Evolutionary conservation across 2,113 vertebrate species (phyloP), one percentile per base, ranked within the genome.

Genomic region (Oreocharis arfaki): DNA sequence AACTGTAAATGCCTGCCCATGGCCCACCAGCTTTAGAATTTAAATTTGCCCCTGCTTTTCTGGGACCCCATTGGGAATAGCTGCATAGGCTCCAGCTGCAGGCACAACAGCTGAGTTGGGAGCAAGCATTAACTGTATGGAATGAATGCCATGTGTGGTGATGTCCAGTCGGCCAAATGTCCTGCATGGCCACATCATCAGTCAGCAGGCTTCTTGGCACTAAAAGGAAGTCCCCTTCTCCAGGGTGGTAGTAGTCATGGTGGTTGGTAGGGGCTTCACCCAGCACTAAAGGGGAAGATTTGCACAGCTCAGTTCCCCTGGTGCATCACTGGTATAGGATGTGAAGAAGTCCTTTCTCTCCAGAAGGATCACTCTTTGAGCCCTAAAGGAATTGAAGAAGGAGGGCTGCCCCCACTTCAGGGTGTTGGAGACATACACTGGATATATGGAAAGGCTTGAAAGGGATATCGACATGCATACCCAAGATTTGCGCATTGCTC

Each of bases 191-290:
- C 33, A 19, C 8, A 7, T 79, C 16, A 21, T 59, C 60, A 32
- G 3, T 57, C 53, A 63, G 5, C 42, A 7, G 0, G 39, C 50
- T 80, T 74, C 0, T 0, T 65, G 30, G 33, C 50, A 19, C 32
- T 41, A 27, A 77, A n/a, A 49, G 28, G 23, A 56, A 57, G 39
- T 37, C 13, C 8, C 64, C 41, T 70, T 70, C 41, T 56, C 59
- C 8, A 3, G 28, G 8, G 6, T 21, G 22, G 7, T 41, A 6
- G 9, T 44, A 37, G 53, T 50, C 9, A 2, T 35, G 5, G 49
- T 61, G 47, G 35, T 56, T 56, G 37, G 16, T 19, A 15, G 50
- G 33, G 56, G 74, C 46, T 67, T 89, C 69, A 71, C 21, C 24
- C 11, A 16, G 16, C 8, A 9, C 37, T 64, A 46, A 23, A 33